Base-by-base conservation (phyloP, 1,140 invertebrate species). In the Tetramorium simillimum region DNA sequence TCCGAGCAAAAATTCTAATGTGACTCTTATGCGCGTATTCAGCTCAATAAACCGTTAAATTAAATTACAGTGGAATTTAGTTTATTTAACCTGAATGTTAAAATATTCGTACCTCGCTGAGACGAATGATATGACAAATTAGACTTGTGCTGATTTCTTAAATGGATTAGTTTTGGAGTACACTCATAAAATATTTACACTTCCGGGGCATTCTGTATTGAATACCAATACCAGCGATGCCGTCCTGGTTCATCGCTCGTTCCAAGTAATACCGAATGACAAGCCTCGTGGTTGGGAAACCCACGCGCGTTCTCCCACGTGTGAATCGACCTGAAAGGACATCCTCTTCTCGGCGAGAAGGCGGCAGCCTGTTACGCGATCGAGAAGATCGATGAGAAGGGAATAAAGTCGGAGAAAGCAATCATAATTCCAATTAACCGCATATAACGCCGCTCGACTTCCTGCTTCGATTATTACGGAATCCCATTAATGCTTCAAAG, bases 221-320 rank as follows among this genome's bases (percentile, higher is more conserved):
- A 6, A 49, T 21, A 33, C 16, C 5, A 14, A 80, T 69, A 40
- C 12, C 5, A 43, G 12, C 2, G 6, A 53, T 67, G 4, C 14
- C 7, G 43, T 49, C 24, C n/a, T 70, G 63, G 63, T 70, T 81
- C 63, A 81, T 81, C 77, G 77, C 33, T 81, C 63, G 46, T 70
- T 70, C 33, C 63, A 24, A 81, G 63, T 70, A 81, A 81, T 69
- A 70, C 28, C 28, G 14, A 70, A 49, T 81, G 77, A 81, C 46
- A 81, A 40, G 63, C 63, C 33, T 81, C 77, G n/a, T 69, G 67
- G 40, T 43, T 58, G 40, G 24, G 2, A 82, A 82, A 73, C 80
- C 80, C 53, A 82, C 80, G 67, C 67, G 51, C 12, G 6, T 33
- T 82, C 80, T 73, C 67, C 67, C 53, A 82, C 80, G 51, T 82